Percentiles rank a stretch among this genome's conserved stretches.
Conservation (phyloP, 2,797 vertebrate species). For the Gephyroberyx darwinii region DNA sequence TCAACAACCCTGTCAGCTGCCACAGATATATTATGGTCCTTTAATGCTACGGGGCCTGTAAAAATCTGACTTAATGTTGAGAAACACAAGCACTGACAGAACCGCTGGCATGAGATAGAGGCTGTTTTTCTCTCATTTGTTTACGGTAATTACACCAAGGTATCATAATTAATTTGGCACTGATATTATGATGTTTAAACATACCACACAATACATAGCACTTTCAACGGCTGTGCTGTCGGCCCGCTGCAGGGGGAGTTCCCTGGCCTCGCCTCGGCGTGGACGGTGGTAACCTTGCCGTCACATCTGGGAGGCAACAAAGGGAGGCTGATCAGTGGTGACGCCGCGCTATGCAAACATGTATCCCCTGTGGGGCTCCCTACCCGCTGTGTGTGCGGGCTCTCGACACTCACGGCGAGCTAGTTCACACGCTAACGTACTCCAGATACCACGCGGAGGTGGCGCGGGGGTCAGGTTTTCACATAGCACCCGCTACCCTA, state of each 20-base stretch:
- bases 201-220: neutral
- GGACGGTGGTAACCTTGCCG: conserved; percentile 1
- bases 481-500: neutral
- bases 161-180: neutral
- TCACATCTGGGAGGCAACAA: conserved; percentile 44
- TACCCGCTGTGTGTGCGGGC: neutral
- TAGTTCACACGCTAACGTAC: conserved; percentile 41
- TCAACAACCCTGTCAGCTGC: no score
- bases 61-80: no score
- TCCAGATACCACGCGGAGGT: conserved; percentile 15
- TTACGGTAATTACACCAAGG: neutral
- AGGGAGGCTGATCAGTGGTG: conserved; percentile 18
- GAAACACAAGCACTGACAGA: no score
- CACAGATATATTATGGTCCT: no score
- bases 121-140: neutral
- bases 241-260: neutral
- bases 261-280: neutral
- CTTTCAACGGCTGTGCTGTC: neutral
- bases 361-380: conserved; percentile 24
- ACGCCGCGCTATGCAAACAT: conserved; percentile 20
- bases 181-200: conserved; percentile 3
- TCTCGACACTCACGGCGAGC: conserved; percentile 1
- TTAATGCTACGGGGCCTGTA: no score
- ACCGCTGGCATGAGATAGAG: neutral
- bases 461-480: conserved; percentile 12